A percentile compares a stretch with the other conserved stretches of the same genome.
These are phyloP conservation scores for Anguilla megastoma DNA, from an alignment of 2,797 vertebrate genomes.

Conservation along the genomic window DNA sequence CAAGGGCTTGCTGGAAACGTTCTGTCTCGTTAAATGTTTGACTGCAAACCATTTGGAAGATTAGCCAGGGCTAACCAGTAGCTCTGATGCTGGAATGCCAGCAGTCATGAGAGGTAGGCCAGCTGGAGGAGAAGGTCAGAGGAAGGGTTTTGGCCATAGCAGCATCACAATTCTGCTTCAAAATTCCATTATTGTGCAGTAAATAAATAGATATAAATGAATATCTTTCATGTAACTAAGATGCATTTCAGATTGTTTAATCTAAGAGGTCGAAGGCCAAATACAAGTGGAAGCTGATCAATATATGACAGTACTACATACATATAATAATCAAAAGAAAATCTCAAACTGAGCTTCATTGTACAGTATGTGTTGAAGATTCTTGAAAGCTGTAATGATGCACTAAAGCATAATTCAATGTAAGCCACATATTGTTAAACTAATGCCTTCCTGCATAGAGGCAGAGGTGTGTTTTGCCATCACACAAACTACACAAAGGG, in stretches of 20 bases:
- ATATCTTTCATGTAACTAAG: background rate
- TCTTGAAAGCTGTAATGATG: background rate
- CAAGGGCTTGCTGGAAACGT: constrained; percentile 74
- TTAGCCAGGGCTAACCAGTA: constrained; percentile 65
- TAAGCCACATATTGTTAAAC: background rate
- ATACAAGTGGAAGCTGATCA: background rate
- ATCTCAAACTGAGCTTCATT: background rate
- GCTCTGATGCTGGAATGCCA: constrained; percentile 50
- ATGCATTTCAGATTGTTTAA: background rate
- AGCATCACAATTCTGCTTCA: background rate
- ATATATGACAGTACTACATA: no score
- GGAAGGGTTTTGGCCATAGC: background rate
- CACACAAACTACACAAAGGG: no score
- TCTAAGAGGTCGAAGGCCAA: background rate
- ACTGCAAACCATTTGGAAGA: constrained; percentile 69
- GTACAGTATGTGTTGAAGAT: background rate
- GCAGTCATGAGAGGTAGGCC: background rate
- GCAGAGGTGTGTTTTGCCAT: no score
- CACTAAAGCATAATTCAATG: background rate
- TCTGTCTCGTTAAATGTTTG: constrained; percentile 69
- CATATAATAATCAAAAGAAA: background rate
- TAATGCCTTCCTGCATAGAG: background rate
- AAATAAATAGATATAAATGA: background rate
- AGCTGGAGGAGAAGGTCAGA: background rate
- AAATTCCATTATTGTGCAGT: background rate